These are phyloP conservation scores for Kryphioiulus occultus DNA, from an alignment of 2,888 invertebrate genomes.

Conservation along the genomic window DNA sequence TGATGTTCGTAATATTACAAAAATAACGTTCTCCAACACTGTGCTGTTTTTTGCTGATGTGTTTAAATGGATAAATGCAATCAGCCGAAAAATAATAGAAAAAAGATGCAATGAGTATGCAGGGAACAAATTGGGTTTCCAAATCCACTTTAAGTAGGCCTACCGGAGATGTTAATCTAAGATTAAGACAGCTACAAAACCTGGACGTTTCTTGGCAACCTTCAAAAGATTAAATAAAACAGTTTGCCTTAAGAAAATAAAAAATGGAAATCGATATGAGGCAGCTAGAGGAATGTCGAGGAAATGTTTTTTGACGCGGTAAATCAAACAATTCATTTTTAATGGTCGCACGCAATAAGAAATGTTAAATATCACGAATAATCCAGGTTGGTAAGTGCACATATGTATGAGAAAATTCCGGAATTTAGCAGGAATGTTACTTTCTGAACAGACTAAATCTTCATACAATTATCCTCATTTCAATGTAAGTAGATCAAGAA, in stretches of 20 bases:
- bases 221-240: background rate
- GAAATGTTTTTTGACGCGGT: background rate
- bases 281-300: background rate
- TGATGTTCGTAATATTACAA: conserved; percentile 43
- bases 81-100: conserved; percentile 43
- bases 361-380: background rate
- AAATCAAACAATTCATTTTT: no score
- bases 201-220: background rate
- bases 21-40: conserved; percentile 28
- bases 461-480: background rate
- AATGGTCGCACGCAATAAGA: no score
- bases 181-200: background rate
- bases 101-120: background rate
- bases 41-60: conserved; percentile 21
- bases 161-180: background rate
- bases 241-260: background rate
- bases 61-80: conserved; percentile 43
- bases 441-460: background rate
- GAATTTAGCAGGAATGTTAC: background rate
- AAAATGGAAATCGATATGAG: background rate
- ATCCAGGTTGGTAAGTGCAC: background rate
- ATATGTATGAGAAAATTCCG: background rate
- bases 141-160: background rate
- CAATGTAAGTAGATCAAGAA: background rate
- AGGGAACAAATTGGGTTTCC: background rate